A percentile compares a stretch with the other conserved stretches of the same genome.
phyloP scores from a whole-genome alignment of 2,888 invertebrate genomes.

The Belgica antarctica region DNA sequence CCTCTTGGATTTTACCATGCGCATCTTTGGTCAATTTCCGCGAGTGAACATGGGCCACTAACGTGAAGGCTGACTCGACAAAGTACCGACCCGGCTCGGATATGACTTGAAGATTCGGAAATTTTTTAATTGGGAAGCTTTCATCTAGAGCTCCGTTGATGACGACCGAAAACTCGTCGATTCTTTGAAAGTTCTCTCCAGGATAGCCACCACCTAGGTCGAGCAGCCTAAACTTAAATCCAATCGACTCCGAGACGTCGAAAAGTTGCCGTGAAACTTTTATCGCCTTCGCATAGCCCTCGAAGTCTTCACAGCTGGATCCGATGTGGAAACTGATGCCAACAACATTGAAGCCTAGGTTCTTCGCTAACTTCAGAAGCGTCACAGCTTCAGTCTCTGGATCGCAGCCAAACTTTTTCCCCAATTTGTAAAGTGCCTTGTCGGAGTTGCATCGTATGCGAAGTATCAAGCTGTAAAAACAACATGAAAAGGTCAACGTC shows the following conservation, averaged over 20 bases:
- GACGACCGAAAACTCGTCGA: slow-evolving; percentile 6
- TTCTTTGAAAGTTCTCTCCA: not conserved
- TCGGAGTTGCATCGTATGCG: slow-evolving; percentile 54
- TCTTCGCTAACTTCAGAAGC: slow-evolving; percentile 31
- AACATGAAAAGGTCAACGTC: too few relatives aligned
- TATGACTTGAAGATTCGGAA: slow-evolving; percentile 54
- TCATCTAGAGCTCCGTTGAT: slow-evolving; percentile 43
- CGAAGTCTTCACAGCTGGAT: slow-evolving; percentile 49
- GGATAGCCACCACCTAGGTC: slow-evolving; percentile 44
- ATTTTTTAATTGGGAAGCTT: slow-evolving; percentile 41
- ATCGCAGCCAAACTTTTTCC: slow-evolving; percentile 42
- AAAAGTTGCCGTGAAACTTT: slow-evolving; percentile 55
- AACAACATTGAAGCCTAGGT: slow-evolving; percentile 30
- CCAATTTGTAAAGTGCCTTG: slow-evolving; percentile 48
- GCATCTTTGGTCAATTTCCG: slow-evolving; percentile 53
- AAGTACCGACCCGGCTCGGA: slow-evolving; percentile 62
- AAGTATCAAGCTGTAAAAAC: slow-evolving; percentile 52
- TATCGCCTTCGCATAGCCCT: slow-evolving; percentile 57
- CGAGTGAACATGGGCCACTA: slow-evolving; percentile 58
- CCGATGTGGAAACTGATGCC: slow-evolving; percentile 43
- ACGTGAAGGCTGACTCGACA: slow-evolving; percentile 61
- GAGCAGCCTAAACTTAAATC: slow-evolving; percentile 27
- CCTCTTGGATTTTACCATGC: slow-evolving; percentile 45
- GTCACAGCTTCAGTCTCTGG: slow-evolving; percentile 50
- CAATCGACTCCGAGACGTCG: slow-evolving; percentile 50